Evolutionary conservation across 2,113 vertebrate species (phyloP).

Genomic region (Aspiorhynchus laticeps): DNA sequence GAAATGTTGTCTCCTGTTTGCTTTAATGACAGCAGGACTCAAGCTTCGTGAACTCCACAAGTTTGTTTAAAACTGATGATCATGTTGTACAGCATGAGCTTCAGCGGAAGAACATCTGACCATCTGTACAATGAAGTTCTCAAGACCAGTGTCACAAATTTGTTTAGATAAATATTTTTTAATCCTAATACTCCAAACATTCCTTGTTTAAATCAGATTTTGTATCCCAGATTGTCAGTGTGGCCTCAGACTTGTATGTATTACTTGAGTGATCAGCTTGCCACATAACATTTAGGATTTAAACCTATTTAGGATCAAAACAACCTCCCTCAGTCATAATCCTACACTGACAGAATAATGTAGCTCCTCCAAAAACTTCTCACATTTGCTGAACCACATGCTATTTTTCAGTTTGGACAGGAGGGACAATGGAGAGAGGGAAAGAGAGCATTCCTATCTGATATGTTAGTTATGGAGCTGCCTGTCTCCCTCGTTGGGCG

Average conservation of each 20-base stretch:
- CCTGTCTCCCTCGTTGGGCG: constrained; percentile 10
- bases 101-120: neutral
- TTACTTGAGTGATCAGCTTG: neutral
- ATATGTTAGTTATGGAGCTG: neutral
- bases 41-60: neutral
- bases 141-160: no score
- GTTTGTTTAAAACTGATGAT: neutral
- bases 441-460: neutral
- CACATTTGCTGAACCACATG: neutral
- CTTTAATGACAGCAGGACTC: neutral
- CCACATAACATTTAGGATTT: neutral
- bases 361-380: neutral
- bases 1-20: neutral
- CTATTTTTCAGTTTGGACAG: neutral
- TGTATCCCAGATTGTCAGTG: neutral
- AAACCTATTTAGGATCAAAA: neutral
- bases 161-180: no score
- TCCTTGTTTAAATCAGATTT: neutral
- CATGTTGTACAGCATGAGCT: neutral
- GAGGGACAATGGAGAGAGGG: neutral
- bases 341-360: constrained; percentile 6
- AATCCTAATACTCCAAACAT: neutral
- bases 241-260: neutral
- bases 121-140: no score
- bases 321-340: neutral